Evolutionary conservation across 2,797 vertebrate species (phyloP).

Genomic region (Trichosurus vulpecula): DNA sequence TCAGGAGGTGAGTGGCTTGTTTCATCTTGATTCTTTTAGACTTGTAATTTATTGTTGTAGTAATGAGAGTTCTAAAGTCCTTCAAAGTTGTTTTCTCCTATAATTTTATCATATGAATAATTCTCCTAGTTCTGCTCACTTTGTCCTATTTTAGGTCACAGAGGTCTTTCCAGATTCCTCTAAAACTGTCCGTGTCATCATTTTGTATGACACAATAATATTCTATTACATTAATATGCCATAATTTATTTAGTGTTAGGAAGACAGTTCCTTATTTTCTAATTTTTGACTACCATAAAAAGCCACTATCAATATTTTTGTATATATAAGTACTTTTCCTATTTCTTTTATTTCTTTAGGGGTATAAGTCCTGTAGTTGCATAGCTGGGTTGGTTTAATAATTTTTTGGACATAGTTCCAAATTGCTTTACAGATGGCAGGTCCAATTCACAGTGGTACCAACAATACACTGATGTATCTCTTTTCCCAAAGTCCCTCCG

Average conservation of each 20-base stretch:
- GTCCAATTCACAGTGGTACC: neutral
- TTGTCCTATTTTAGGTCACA: neutral
- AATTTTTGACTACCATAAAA: neutral
- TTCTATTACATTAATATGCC: neutral
- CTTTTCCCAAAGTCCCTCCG: neutral
- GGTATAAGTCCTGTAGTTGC: neutral
- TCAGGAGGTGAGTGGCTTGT: neutral
- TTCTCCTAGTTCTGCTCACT: neutral
- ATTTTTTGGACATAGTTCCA: neutral
- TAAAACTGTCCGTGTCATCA: neutral
- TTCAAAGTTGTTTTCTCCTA: neutral
- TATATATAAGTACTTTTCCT: neutral
- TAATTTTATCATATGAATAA: neutral
- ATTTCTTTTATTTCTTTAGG: neutral
- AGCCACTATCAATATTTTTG: neutral
- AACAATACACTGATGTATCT: neutral
- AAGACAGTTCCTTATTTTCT: neutral
- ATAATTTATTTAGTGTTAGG: neutral
- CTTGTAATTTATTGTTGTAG: neutral
- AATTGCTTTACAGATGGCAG: neutral
- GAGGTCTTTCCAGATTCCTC: neutral
- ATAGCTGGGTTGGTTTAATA: neutral
- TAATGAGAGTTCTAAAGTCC: neutral
- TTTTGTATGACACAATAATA: neutral
- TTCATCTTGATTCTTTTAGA: neutral